phyloP scores from a whole-genome alignment of 2,797 vertebrate species.

The Parauchenoglanis ngamensis region DNA sequence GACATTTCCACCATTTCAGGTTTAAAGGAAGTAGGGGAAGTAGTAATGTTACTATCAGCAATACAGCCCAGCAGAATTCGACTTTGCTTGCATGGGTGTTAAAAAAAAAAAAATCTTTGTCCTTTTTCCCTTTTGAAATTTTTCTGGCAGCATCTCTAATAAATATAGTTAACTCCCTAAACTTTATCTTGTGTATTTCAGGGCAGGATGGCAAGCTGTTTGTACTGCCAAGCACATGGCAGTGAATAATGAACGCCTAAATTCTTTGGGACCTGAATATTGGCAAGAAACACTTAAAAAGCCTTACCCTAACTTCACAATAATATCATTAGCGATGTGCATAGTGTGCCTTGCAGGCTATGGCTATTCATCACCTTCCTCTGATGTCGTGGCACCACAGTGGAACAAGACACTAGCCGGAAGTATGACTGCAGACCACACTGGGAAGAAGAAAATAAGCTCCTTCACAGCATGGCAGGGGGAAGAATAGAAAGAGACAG shows the following conservation, averaged over 20 bases:
- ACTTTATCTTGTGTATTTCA: neutral
- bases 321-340: neutral
- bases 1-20: neutral
- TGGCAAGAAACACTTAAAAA: neutral
- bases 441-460: neutral
- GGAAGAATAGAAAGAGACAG: neutral
- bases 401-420: neutral
- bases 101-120: neutral
- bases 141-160: neutral
- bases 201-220: neutral
- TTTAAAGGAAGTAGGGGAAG: neutral
- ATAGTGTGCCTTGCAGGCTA: neutral
- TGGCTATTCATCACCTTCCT: neutral
- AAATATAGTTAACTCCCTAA: neutral
- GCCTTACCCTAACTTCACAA: neutral
- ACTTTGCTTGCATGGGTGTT: neutral
- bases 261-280: neutral
- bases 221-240: neutral
- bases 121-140: neutral
- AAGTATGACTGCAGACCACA: neutral
- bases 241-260: neutral
- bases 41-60: neutral
- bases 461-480: neutral
- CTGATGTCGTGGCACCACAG: neutral
- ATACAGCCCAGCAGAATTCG: neutral